Base-by-base conservation (phyloP, 1,140 invertebrate genomes). In the Arctopsyche grandis region DNA sequence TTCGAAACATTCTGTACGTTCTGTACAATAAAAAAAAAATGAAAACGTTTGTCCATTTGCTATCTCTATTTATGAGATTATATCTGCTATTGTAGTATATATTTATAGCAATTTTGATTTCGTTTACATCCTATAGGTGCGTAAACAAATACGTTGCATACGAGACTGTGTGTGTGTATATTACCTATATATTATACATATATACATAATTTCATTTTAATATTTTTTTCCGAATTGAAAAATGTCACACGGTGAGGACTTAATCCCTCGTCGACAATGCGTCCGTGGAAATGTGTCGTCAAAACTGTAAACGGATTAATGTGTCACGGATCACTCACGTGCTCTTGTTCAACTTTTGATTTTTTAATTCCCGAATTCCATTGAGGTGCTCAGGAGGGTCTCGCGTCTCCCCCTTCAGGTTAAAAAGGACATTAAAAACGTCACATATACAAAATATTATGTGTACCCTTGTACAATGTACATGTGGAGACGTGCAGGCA, bases 231-330 rank as follows among this genome's bases (percentile, higher is more conserved):
- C 5, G 9, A 29, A 66, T n/a, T 43, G 43, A 76, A 76, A 76
- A 76, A n/a, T 63, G 74, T 76, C 74, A 76, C 74, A 63, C 24
- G n/a, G 70, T 74, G 70, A 74, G 46, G 21, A 74, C 24, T 43
- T 76, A 76, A 76, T 76, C 74, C 74, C 74, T 29, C 12, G 74
- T 76, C 24, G 74, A 76, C 74, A 76, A 76, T 76, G 56, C 56
- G 26, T 63, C 48, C 73, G 22, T 58, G 52, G 73, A 58, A 60
- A 75, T 38, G 52, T 58, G 56, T 76, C 74, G 74, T 76, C 74
- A 76, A 63, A 76, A 76, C 74, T 76, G 56, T 76, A 76, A 76
- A 76, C 74, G 74, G 74, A 76, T 76, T 76, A 76, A 76, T 76
- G 56, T 76, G 74, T 76, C 74, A 76, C 19, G 74, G 52, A 76